phyloP scores from a whole-genome alignment of 2,888 invertebrate genomes.

The Bhutanitis thaidina region DNA sequence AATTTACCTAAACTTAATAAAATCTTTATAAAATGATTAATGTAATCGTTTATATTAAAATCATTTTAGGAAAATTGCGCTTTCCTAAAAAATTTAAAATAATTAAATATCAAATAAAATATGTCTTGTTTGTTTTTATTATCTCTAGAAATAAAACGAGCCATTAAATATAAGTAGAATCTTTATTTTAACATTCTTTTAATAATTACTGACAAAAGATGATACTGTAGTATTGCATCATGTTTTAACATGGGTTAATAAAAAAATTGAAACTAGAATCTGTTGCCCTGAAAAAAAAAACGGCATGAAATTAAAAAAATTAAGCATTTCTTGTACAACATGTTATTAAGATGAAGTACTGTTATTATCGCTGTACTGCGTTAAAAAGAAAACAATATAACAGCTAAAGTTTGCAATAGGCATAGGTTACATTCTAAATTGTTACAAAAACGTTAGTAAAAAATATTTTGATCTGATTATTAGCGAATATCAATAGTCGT shows the following conservation, averaged over 20 bases:
- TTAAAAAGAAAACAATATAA: neutral
- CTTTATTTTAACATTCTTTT: too few species aligned
- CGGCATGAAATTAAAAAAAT: neutral
- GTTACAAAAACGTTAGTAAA: conserved; percentile 8
- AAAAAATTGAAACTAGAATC: too few species aligned
- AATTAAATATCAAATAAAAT: too few species aligned
- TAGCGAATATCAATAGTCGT: conserved; percentile 87
- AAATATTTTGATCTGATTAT: neutral
- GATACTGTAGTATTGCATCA: too few species aligned
- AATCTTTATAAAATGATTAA: conserved; percentile 38
- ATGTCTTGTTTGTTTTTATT: too few species aligned
- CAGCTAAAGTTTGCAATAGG: neutral
- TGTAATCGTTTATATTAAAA: conserved; percentile 68
- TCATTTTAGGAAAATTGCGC: conserved; percentile 54
- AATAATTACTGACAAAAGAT: too few species aligned
- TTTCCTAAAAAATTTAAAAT: conserved; percentile 49
- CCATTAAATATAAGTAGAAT: too few species aligned
- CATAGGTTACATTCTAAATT: neutral
- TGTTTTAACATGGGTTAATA: too few species aligned
- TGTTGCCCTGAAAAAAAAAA: neutral
- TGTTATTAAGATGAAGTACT: neutral
- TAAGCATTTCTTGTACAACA: neutral
- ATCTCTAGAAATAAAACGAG: too few species aligned
- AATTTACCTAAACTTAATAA: conserved; percentile 41
- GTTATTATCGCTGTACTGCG: neutral